phyloP scores from a whole-genome alignment of 2,113 vertebrate genomes.

The Morone saxatilis region DNA sequence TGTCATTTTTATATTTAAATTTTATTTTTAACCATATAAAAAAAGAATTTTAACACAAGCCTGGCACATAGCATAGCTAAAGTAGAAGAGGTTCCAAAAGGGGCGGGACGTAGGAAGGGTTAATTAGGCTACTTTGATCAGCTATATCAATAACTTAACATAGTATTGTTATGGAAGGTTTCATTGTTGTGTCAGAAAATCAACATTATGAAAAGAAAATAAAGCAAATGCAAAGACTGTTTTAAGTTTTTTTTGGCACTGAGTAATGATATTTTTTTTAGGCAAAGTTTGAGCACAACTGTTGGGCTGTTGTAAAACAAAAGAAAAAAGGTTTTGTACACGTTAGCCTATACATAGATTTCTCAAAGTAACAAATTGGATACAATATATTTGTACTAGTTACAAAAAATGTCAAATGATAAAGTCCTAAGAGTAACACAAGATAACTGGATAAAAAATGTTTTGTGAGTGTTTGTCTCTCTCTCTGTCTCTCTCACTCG shows the following conservation, averaged over 20 bases:
- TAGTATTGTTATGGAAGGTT: not conserved
- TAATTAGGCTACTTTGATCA: not conserved
- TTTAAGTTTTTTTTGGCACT: not conserved
- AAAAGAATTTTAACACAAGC: too few species aligned
- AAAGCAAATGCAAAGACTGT: not conserved
- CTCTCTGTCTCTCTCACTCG: slow-evolving; percentile 63
- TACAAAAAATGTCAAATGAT: not conserved
- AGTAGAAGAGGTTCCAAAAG: too few species aligned
- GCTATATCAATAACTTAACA: not conserved
- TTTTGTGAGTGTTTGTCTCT: slow-evolving; percentile 50
- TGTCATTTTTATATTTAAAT: too few species aligned
- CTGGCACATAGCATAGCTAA: too few species aligned
- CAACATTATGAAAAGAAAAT: not conserved
- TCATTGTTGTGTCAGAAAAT: not conserved
- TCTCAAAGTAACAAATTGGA: not conserved
- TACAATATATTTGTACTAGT: not conserved
- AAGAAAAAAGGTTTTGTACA: not conserved
- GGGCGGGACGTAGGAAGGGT: too few species aligned
- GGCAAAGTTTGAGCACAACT: not conserved
- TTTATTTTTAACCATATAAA: too few species aligned
- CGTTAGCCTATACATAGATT: not conserved
- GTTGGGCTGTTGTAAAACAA: not conserved
- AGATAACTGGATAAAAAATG: slow-evolving; percentile 43
- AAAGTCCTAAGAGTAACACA: not conserved
- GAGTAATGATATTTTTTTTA: not conserved